These are phyloP conservation scores for Nycticebus coucang DNA, from an alignment of 2,113 vertebrate genomes.

Conservation along the genomic window DNA sequence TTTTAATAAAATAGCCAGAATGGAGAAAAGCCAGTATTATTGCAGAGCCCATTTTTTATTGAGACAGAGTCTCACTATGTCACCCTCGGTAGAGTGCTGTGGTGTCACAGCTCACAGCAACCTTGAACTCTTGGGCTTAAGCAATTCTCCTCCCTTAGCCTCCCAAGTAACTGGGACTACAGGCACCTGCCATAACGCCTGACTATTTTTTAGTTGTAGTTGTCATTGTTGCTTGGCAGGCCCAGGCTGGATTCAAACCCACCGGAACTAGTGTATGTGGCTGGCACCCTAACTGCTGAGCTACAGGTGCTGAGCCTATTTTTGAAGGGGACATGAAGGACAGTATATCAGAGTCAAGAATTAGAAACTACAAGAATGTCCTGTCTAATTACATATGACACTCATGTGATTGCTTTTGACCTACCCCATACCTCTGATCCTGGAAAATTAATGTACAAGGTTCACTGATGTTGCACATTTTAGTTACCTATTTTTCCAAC, in stretches of 20 bases:
- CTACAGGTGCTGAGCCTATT: neutral
- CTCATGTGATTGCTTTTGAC: neutral
- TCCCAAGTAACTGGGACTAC: too few species aligned
- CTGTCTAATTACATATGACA: neutral
- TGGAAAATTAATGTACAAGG: neutral
- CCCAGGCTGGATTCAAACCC: too few species aligned
- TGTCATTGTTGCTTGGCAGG: too few species aligned
- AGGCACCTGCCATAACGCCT: too few species aligned
- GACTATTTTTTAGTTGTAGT: too few species aligned
- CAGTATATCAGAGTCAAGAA: neutral
- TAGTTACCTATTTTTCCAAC: slow-evolving; percentile 45
- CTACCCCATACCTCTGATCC: neutral
- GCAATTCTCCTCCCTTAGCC: too few species aligned
- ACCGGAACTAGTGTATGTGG: too few species aligned
- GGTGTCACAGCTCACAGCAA: too few species aligned
- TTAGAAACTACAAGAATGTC: neutral
- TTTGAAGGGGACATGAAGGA: neutral
- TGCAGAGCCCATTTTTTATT: neutral
- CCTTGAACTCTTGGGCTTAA: too few species aligned
- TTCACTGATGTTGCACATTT: neutral
- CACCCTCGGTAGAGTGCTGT: too few species aligned
- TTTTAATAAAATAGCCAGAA: slow-evolving; percentile 32
- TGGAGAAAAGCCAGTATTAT: neutral
- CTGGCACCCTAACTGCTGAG: too few species aligned
- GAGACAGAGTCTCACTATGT: too few species aligned